Evolutionary conservation across 2,888 invertebrate species (phyloP), one percentile per base, ranked within the genome.

Genomic region (Dynastes hyllus): DNA sequence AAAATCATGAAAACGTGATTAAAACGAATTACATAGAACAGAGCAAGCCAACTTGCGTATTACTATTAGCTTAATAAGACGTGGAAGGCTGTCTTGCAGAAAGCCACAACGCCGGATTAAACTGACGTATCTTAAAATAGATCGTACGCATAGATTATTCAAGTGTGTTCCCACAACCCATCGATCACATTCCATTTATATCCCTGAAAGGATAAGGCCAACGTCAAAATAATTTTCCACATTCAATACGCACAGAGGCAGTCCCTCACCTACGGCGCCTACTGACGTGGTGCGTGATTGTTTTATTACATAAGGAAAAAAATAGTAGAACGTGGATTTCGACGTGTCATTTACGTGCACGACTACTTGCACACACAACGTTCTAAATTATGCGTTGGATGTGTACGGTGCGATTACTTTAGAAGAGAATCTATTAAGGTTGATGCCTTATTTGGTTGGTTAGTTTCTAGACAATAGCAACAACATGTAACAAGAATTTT

Each of bases 171-270:
- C 37, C 61, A 27, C 11, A 45, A 61, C 45, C 73, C 73, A 75
- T 75, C 73, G 61, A 75, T 75, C 73, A 75, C 73, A 75, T 75
- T 61, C 73, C 73, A 61, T 75, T 61, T 61, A 61, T 45, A 61
- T 61, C 61, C 73, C 61, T 61, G 61, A 55, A 61, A 45, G 73
- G 32, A 61, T 61, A 75, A 75, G 61, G 71, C 22, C 45, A 75
- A 75, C 61, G 73, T 75, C 73, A 75, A 75, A 75, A 75, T 75
- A 75, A 75, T 61, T 75, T 75, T 61, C 73, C n/a, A 75, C 50
- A 61, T 75, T 61, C 61, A 16, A 75, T 16, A 50, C 40, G 61
- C 58, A 61, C 40, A 45, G 27, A 58, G 22, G n/a, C 37, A 32
- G 8, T 8, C 55, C 16, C 40, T 75, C 51, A 53, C 73, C 50